Evolutionary conservation across 1,140 invertebrate species (phyloP).

Genomic region (Macrobrachium nipponense): DNA sequence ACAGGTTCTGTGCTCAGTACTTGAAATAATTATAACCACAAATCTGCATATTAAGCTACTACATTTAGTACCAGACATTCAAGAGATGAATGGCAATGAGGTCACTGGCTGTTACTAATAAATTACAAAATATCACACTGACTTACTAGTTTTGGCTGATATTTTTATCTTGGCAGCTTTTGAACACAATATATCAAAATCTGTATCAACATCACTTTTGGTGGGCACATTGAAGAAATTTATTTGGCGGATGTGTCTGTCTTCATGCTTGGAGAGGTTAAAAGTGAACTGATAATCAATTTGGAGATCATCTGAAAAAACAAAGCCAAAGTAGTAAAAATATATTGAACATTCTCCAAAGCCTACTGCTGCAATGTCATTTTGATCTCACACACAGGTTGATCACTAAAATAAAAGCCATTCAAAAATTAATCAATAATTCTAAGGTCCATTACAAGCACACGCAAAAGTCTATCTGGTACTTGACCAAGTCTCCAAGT

Average conservation of each 20-base stretch:
- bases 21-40: too few species aligned
- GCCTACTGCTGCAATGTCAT: too few species aligned
- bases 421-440: too few species aligned
- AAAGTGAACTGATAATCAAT: slow-evolving; percentile 99
- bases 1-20: neutral
- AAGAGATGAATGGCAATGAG: too few species aligned
- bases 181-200: slow-evolving; percentile 94
- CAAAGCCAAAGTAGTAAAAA: slow-evolving; percentile 56
- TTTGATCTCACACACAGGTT: too few species aligned
- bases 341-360: neutral
- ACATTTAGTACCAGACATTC: too few species aligned
- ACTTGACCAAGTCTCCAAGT: too few species aligned
- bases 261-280: slow-evolving; percentile 94
- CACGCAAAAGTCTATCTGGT: too few species aligned
- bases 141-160: slow-evolving; percentile 82
- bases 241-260: slow-evolving; percentile 90
- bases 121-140: slow-evolving; percentile 16
- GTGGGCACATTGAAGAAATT: slow-evolving; percentile 95
- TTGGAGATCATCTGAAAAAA: slow-evolving; percentile 85
- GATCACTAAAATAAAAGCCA: too few species aligned
- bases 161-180: slow-evolving; percentile 94
- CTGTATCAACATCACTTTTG: slow-evolving; percentile 92
- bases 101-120: too few species aligned
- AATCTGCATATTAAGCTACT: too few species aligned
- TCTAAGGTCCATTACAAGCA: too few species aligned